Evolutionary conservation across 2,113 vertebrate genomes (phyloP).

Genomic region (Lamprologus ornatipinnis): DNA sequence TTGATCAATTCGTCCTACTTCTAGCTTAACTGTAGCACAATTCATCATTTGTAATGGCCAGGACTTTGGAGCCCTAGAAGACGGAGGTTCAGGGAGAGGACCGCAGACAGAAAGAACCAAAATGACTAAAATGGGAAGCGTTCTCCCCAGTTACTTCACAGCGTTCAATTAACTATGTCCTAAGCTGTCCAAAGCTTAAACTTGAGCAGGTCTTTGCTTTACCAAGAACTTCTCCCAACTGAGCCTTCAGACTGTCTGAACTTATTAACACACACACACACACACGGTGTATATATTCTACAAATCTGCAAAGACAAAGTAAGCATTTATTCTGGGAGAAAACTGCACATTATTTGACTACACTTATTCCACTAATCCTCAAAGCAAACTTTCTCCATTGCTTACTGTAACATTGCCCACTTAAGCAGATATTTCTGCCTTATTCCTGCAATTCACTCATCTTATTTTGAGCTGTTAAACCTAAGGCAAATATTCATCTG

Average conservation of each 20-base stretch:
- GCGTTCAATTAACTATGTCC: slow-evolving; percentile 69
- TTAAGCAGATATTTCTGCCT: slow-evolving; percentile 22
- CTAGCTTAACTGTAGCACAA: slow-evolving; percentile 71
- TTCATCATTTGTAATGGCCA: slow-evolving; percentile 77
- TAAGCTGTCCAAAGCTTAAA: slow-evolving; percentile 35
- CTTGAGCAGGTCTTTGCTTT: neutral
- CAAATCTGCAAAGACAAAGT: neutral
- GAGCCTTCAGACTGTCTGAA: neutral
- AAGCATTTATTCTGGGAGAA: neutral
- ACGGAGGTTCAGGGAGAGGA: slow-evolving; percentile 53
- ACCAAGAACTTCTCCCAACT: neutral
- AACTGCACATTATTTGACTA: slow-evolving; percentile 16
- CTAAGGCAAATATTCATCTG: slow-evolving; percentile 53
- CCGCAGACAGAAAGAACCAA: slow-evolving; percentile 56
- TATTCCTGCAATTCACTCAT: slow-evolving; percentile 16
- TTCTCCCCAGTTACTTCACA: slow-evolving; percentile 48
- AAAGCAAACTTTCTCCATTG: slow-evolving; percentile 30
- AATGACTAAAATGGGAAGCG: slow-evolving; percentile 70
- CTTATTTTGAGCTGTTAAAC: slow-evolving; percentile 62
- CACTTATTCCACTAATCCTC: slow-evolving; percentile 26
- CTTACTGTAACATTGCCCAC: slow-evolving; percentile 10
- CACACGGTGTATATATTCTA: neutral
- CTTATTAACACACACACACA: neutral
- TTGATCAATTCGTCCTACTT: slow-evolving; percentile 81
- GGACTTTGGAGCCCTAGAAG: slow-evolving; percentile 54